Evolutionary conservation across 2,888 invertebrate genomes (phyloP).

Genomic region (Muscina levida): DNA sequence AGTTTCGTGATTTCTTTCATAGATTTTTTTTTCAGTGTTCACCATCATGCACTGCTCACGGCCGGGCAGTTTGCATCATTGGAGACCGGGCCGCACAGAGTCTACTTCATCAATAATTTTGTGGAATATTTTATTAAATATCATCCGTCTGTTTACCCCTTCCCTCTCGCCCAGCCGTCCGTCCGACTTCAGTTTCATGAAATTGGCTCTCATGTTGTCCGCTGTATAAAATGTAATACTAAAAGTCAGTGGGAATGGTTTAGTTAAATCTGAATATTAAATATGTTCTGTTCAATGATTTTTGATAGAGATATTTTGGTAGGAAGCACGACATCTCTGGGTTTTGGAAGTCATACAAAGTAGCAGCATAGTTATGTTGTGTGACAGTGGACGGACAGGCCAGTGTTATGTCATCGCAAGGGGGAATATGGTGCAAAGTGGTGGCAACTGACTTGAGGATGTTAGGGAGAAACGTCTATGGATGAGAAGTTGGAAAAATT

Average conservation of each 20-base stretch:
- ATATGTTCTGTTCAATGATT: slow-evolving; percentile 64
- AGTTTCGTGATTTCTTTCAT: slow-evolving; percentile 46
- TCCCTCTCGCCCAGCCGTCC: not conserved
- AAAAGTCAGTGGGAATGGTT: slow-evolving; percentile 34
- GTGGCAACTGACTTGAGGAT: not conserved
- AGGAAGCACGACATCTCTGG: slow-evolving; percentile 49
- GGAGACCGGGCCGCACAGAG: no score
- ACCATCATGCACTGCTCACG: not conserved
- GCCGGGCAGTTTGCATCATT: no score
- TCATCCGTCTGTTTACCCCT: slow-evolving; percentile 13
- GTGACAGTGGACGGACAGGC: no score
- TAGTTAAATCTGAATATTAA: slow-evolving; percentile 69
- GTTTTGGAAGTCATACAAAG: not conserved
- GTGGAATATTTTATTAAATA: slow-evolving; percentile 27
- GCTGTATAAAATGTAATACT: slow-evolving; percentile 35
- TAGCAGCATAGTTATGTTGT: no score
- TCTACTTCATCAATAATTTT: slow-evolving; percentile 53
- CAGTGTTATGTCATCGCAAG: no score
- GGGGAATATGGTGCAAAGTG: no score
- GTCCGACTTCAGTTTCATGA: not conserved
- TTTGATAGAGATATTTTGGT: slow-evolving; percentile 56
- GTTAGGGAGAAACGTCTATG: not conserved
- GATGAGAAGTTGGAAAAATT: no score
- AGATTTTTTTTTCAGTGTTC: slow-evolving; percentile 28
- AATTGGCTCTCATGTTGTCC: slow-evolving; percentile 10